phyloP scores from a whole-genome alignment of 2,113 vertebrate genomes.

The Stigmatopora nigra region DNA sequence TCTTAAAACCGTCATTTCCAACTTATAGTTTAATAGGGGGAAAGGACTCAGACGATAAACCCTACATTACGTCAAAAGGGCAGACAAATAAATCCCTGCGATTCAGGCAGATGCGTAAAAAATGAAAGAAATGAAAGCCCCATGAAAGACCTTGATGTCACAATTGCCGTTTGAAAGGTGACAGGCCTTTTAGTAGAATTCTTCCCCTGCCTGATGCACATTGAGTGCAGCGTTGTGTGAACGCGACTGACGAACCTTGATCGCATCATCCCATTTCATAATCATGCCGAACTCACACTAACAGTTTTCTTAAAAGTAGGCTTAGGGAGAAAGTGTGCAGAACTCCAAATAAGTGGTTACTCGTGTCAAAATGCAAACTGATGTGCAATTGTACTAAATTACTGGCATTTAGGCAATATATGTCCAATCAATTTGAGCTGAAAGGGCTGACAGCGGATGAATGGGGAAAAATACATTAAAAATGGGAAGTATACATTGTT shows the following conservation, averaged over 20 bases:
- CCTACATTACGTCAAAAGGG: not conserved
- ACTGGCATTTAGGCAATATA: too few species aligned
- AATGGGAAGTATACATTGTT: too few species aligned
- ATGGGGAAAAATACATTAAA: too few species aligned
- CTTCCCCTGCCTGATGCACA: constrained; percentile 4
- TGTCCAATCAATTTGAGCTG: too few species aligned
- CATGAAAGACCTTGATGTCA: constrained; percentile 4
- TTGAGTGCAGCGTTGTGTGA: constrained; percentile 1
- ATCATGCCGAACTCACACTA: not conserved
- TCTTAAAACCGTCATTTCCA: constrained; percentile 1
- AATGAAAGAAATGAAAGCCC: constrained; percentile 14
- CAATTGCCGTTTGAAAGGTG: constrained; percentile 5
- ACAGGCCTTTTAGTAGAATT: constrained; percentile 1
- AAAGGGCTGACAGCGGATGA: too few species aligned
- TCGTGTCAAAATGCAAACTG: not conserved
- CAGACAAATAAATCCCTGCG: not conserved
- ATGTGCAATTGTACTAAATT: not conserved
- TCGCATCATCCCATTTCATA: not conserved
- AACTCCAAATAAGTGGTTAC: not conserved
- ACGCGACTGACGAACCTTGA: constrained; percentile 1
- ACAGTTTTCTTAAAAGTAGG: not conserved
- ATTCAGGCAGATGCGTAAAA: not conserved
- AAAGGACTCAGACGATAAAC: not conserved
- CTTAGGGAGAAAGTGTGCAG: not conserved
- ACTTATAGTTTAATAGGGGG: not conserved